Base-by-base conservation (phyloP, 2,113 vertebrate species). In the Pogonocichla stellata region DNA sequence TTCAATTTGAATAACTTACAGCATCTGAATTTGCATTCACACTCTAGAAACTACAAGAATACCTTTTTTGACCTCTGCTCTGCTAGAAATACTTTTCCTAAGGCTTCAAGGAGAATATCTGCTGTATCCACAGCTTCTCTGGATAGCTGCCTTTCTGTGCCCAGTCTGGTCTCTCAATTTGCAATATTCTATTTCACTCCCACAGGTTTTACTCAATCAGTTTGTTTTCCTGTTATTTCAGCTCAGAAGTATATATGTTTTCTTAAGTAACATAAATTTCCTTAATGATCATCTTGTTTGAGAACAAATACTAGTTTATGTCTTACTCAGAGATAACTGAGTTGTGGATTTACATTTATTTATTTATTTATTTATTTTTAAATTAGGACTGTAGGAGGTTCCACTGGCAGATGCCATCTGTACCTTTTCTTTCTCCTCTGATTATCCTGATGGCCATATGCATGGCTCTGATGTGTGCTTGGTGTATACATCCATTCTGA, bases 221-320 rank as follows among this genome's bases (percentile, higher is more conserved):
- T 86, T 92, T 95, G 31, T 94, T 93, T 89, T 81, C 34, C 50
- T 91, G 62, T 72, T 90, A 90, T 67, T 95, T 93, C 69, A 79
- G 34, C 48, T 81, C 60, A 95, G 71, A 93, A 86, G 36, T 61
- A 77, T 61, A 74, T 72, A 72, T 93, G 10, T 86, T 92, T 94
- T 83, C 75, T 83, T 74, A 86, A 92, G 56, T 81, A 92, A 60
- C 18, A 60, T 71, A 86, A 93, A 88, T 80, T 93, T 84, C 57
- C 65, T 93, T 95, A 95, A 95, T 96, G 64, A 95, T 79, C 56
- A 53, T 97, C 67, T 92, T 96, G 93, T 96, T 96, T 95, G 65
- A 88, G 90, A 96, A 90, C 88, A 97, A 96, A 96, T 92, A 96
- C 13, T 86, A 95, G 75, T 36, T 47, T 79, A 43, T 94, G 43